Percentiles rank a stretch among this genome's conserved stretches.
Conservation (phyloP, 2,888 invertebrate species). For the Nineta flava region DNA sequence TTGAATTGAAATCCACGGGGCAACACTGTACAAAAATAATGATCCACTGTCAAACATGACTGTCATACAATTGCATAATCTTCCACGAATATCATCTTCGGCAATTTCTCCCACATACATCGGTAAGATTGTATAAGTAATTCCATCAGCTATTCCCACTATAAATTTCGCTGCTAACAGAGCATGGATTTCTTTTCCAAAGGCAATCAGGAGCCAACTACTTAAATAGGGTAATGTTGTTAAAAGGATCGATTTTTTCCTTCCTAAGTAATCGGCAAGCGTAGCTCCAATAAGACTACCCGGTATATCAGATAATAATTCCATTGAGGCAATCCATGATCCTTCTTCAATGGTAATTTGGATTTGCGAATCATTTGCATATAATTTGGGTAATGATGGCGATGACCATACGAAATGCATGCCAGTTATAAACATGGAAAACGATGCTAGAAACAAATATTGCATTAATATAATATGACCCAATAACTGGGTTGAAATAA, state of each 20-base stretch:
- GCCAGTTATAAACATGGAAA: constrained; percentile 23
- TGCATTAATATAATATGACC: no score
- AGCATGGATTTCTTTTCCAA: constrained; percentile 35
- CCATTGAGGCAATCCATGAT: constrained; percentile 47
- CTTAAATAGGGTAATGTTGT: constrained; percentile 42
- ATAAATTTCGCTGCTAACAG: constrained; percentile 32
- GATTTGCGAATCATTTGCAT: constrained; percentile 28
- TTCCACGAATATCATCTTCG: constrained; percentile 13
- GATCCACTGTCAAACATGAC: constrained; percentile 8
- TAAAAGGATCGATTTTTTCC: constrained; percentile 43
- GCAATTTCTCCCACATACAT: constrained; percentile 14
- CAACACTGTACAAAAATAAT: constrained; percentile 10
- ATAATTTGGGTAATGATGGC: constrained; percentile 37
- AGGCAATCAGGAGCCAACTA: constrained; percentile 46
- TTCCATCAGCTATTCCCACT: constrained; percentile 12
- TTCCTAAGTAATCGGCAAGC: constrained; percentile 44
- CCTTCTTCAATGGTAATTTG: constrained; percentile 33
- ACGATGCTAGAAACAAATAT: constrained; percentile 20
- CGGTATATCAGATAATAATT: constrained; percentile 43
- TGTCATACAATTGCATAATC: constrained; percentile 10
- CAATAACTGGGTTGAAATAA: no score
- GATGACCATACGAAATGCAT: constrained; percentile 41
- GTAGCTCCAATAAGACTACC: constrained; percentile 44
- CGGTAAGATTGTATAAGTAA: constrained; percentile 11
- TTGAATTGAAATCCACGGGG: constrained; percentile 11